Evolutionary conservation across 2,797 vertebrate species (phyloP).

Genomic region (Acomys russatus): DNA sequence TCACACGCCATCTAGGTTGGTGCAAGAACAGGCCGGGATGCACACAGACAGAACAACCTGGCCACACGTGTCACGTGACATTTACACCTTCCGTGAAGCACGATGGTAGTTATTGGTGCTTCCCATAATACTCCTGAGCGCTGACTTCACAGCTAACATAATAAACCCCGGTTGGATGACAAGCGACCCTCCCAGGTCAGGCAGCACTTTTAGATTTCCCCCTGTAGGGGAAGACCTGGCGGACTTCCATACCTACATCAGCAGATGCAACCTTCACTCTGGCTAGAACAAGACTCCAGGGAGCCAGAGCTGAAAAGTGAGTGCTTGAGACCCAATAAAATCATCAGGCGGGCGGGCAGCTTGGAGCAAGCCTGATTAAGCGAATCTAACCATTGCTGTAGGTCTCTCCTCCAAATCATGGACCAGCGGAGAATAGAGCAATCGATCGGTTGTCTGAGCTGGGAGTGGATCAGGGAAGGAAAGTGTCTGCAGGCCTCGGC

Average conservation of each 20-base stretch:
- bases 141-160: conserved; percentile 18
- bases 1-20: no score
- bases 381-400: conserved; percentile 59
- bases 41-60: not conserved
- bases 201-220: not conserved
- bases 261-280: not conserved
- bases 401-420: conserved; percentile 46
- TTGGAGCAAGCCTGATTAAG: conserved; percentile 80
- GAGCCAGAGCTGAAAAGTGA: conserved; percentile 66
- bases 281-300: not conserved
- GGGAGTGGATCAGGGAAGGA: not conserved
- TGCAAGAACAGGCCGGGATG: not conserved
- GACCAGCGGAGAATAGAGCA: conserved; percentile 62
- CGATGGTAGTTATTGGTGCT: not conserved
- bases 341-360: not conserved
- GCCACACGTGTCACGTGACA: not conserved
- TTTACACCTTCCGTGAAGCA: accelerated
- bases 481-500: conserved; percentile 43
- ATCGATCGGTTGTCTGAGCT: conserved; percentile 74
- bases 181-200: conserved; percentile 19
- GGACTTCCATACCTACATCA: not conserved
- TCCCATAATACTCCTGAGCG: not conserved
- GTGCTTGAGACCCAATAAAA: conserved; percentile 63
- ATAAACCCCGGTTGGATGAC: not conserved
- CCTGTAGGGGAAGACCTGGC: not conserved